Base-by-base conservation (phyloP, 2,888 invertebrate species). In the Oeneis ivallda region DNA sequence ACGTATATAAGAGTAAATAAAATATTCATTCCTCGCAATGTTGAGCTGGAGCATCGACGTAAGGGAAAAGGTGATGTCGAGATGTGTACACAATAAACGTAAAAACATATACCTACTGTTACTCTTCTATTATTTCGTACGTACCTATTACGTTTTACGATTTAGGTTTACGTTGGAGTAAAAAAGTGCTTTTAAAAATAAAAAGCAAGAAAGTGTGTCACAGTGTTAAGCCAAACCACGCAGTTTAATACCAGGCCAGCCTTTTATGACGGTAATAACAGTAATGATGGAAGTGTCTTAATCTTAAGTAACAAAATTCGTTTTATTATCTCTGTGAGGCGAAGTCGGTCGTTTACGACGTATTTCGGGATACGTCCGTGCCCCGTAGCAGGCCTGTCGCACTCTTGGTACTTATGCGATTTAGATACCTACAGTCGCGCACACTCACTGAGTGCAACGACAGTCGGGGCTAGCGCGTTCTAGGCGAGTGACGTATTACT, bases 301-400 rank as follows among this genome's bases (percentile, higher is more conserved):
- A 72, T 72, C 74, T 73, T 71, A 71, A 72, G 74, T 72, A 75
- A 74, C 72, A 73, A 73, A 75, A 73, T 63, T 67, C 69, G 71
- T 80, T 83, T 84, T 83, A 84, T 77, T 80, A 78, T 79, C 78
- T 74, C 64, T 72, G 76, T 76, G 78, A 79, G 82, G 76, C 78
- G 78, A 74, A 76, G 62, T 75, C 75, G 65, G 73, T 72, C 76
- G 73, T 83, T 79, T 76, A 79, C 75, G 76, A 75, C 63, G 67
- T 72, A 75, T 77, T 77, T 79, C 43, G 78, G 74, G 69, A 66
- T 73, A 54, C 50, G 59, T n/a, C 26, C 53, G 43, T 49, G n/a
- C n/a, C n/a, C n/a, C n/a, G n/a, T n/a, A n/a, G n/a, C n/a, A n/a
- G n/a, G n/a, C n/a, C n/a, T n/a, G n/a, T n/a, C n/a, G n/a, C n/a